These are phyloP conservation scores for Oligia fasciuncula DNA, from an alignment of 2,888 invertebrate genomes.

Conservation along the genomic window DNA sequence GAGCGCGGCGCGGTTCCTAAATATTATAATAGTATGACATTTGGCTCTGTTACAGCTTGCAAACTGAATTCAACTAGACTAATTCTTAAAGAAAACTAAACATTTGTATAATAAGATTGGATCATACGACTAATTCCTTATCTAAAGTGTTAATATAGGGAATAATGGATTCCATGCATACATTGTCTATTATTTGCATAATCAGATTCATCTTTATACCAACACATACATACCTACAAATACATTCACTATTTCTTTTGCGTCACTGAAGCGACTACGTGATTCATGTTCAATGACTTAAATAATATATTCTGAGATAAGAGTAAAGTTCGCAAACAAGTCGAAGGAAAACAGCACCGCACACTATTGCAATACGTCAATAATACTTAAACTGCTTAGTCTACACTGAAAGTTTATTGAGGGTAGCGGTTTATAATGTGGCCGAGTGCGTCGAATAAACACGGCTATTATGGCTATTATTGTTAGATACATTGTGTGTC, in stretches of 20 bases:
- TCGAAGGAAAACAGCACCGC: conserved; percentile 13
- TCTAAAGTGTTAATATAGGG: not conserved
- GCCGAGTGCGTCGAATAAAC: conserved; percentile 34
- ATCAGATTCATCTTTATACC: conserved; percentile 9
- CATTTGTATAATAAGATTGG: conserved; percentile 13
- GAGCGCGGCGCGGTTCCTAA: conserved; percentile 25
- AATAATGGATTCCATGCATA: not conserved
- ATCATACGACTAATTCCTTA: conserved; percentile 6
- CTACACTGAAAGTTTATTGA: conserved; percentile 46
- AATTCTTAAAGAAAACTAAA: conserved; percentile 4
- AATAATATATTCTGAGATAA: conserved; percentile 53
- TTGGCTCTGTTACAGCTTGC: conserved; percentile 50
- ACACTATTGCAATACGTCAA: conserved; percentile 32
- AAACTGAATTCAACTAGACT: conserved; percentile 21
- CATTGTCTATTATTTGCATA: conserved; percentile 6
- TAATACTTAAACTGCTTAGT: conserved; percentile 33
- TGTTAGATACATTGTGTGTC: conserved; percentile 41
- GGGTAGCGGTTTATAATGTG: conserved; percentile 44
- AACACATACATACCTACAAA: conserved; percentile 3
- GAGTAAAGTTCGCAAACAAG: conserved; percentile 17
- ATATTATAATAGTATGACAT: conserved; percentile 50
- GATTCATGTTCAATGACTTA: conserved; percentile 38
- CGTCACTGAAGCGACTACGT: conserved; percentile 19
- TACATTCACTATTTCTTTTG: conserved; percentile 13
- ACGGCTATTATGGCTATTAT: conserved; percentile 41